Base-by-base conservation (phyloP, 2,113 vertebrate genomes). In the Falco punctatus region DNA sequence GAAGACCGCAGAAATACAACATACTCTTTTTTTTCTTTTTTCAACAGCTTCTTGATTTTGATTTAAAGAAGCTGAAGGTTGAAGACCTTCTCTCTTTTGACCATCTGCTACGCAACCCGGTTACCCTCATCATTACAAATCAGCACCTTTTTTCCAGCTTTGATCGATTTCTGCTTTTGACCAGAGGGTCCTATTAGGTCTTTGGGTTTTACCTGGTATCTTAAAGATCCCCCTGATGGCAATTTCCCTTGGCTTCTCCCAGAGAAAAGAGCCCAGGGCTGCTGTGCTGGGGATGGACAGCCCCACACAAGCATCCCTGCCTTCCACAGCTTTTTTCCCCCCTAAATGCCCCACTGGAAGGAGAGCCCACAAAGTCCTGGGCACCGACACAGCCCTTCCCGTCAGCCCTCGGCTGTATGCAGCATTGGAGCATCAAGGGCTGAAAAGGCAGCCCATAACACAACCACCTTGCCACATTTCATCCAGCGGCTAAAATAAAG, bases 381-480 rank as follows among this genome's bases (percentile, higher is more conserved):
- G 32, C n/a, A 27, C 32, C 44, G 32, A 6, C 73, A 44, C 21
- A 58, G 18, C 62, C 64, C 58, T 71, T 51, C 22, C 24, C 70
- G n/a, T 27, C 5, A 0, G 18, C 70, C n/a, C 18, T 3, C 22
- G 59, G 48, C 51, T 6, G 27, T 11, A 22, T 5, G 0, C 1
- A 62, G n/a, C 35, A 20, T 13, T 1, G 10, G 32, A 52, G 38
- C 66, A 59, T 10, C 15, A 23, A 80, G 13, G 33, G 33, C 24
- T 48, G 49, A 40, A 21, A 70, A 54, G 57, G n/a, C 1, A 19
- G 16, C 33, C 26, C 23, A 58, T 11, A 15, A 61, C 12, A 30
- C 10, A 38, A 40, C 17, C 4, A 15, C 27, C 26, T 24, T 61
- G 33, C n/a, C 51, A 44, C 35, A 5, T 13, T 84, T 55, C 69